These are phyloP conservation scores for Diarsia dahlii DNA, from an alignment of 2,888 invertebrate genomes.

Conservation along the genomic window DNA sequence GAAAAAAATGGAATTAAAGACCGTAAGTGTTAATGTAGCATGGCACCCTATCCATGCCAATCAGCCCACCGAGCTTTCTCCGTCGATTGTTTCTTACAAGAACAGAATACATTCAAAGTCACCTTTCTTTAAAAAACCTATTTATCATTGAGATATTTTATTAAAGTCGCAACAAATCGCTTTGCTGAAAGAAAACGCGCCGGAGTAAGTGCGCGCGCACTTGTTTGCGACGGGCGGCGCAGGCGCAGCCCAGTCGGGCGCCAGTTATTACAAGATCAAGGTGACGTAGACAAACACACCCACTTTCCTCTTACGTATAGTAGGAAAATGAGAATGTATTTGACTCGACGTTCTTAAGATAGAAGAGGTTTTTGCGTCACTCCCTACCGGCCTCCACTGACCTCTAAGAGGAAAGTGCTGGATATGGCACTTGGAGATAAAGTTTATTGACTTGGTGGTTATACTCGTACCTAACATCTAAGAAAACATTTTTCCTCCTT, in stretches of 20 bases:
- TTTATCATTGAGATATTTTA: slow-evolving; percentile 31
- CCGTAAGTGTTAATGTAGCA: background rate
- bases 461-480: background rate
- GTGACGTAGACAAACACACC: slow-evolving; percentile 53
- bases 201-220: slow-evolving; percentile 21
- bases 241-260: slow-evolving; percentile 36
- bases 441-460: background rate
- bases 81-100: background rate
- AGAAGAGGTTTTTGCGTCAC: slow-evolving; percentile 27
- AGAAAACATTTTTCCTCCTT: background rate
- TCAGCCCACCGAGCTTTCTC: background rate
- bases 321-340: slow-evolving; percentile 41
- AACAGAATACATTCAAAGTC: slow-evolving; percentile 24
- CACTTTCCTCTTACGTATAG: slow-evolving; percentile 58
- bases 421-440: slow-evolving; percentile 2
- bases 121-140: slow-evolving; percentile 26
- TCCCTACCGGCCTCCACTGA: background rate
- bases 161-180: slow-evolving; percentile 29
- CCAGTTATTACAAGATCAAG: slow-evolving; percentile 47
- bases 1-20: background rate
- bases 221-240: slow-evolving; percentile 4
- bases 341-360: slow-evolving; percentile 34
- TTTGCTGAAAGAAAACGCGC: slow-evolving; percentile 37
- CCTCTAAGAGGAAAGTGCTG: slow-evolving; percentile 30
- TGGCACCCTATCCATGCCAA: background rate